Conservation (phyloP, 2,888 invertebrate species). For the Octonoba sinensis region DNA sequence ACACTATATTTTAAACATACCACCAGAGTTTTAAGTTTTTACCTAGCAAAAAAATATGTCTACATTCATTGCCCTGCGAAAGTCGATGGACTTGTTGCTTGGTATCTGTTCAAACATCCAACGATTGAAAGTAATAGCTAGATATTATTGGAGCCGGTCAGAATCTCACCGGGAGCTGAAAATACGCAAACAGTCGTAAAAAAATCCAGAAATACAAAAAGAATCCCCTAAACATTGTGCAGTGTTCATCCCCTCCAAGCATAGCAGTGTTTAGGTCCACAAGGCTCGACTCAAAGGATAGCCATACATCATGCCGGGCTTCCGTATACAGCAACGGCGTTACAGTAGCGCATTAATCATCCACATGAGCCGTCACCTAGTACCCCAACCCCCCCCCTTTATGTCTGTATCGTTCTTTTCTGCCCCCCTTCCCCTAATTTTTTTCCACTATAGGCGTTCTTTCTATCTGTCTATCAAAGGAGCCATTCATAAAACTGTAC, state of each 20-base stretch:
- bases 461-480: conserved; percentile 21
- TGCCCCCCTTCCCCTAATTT: conserved; percentile 33
- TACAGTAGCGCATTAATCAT: conserved; percentile 62
- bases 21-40: too few relatives aligned
- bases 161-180: conserved; percentile 30
- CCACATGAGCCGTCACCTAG: conserved; percentile 58
- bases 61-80: too few relatives aligned
- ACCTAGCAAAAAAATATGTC: too few relatives aligned
- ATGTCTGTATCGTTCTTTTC: conserved; percentile 51
- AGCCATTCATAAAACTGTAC: conserved; percentile 40
- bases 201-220: conserved; percentile 46
- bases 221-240: conserved; percentile 47
- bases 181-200: conserved; percentile 42
- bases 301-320: conserved; percentile 63
- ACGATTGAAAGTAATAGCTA: too few relatives aligned
- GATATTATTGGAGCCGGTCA: background rate
- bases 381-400: conserved; percentile 25
- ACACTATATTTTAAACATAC: too few relatives aligned
- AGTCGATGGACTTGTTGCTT: too few relatives aligned
- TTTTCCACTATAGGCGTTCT: conserved; percentile 29
- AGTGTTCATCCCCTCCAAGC: conserved; percentile 50
- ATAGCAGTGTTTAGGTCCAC: conserved; percentile 61
- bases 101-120: too few relatives aligned
- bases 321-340: conserved; percentile 55
- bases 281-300: conserved; percentile 57